phyloP scores from a whole-genome alignment of 2,113 vertebrate species.

The Microcebus jonahi region DNA sequence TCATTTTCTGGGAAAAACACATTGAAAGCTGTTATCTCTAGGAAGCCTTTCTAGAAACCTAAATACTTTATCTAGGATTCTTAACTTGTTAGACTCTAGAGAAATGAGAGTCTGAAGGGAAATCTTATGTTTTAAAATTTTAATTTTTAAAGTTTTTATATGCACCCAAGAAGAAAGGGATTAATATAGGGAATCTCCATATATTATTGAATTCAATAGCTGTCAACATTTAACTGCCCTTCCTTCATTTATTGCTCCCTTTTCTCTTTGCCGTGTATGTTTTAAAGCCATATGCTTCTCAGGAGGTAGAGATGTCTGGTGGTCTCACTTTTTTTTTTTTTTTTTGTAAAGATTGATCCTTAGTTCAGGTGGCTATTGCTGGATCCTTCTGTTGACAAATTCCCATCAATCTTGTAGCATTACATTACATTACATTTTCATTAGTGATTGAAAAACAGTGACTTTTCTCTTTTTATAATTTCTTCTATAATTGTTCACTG shows the following conservation, averaged over 20 bases:
- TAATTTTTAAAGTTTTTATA: neutral
- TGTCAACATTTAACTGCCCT: neutral
- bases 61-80: neutral
- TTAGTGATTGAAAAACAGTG: neutral
- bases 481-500: neutral
- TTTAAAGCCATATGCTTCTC: neutral
- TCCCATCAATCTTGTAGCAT: neutral
- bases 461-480: neutral
- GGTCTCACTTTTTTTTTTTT: neutral
- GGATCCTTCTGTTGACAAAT: neutral
- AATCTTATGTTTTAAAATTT: neutral
- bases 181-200: neutral
- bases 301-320: neutral
- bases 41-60: neutral
- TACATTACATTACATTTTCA: neutral
- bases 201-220: neutral
- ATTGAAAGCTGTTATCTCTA: conserved; percentile 7
- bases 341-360: neutral
- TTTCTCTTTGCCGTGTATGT: neutral
- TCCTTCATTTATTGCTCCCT: neutral
- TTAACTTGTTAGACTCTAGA: neutral
- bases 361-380: neutral
- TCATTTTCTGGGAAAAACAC: conserved; percentile 32
- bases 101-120: neutral
- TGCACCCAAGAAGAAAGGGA: neutral